Conservation (phyloP, 2,113 vertebrate genomes). For the Haemorhous mexicanus region DNA sequence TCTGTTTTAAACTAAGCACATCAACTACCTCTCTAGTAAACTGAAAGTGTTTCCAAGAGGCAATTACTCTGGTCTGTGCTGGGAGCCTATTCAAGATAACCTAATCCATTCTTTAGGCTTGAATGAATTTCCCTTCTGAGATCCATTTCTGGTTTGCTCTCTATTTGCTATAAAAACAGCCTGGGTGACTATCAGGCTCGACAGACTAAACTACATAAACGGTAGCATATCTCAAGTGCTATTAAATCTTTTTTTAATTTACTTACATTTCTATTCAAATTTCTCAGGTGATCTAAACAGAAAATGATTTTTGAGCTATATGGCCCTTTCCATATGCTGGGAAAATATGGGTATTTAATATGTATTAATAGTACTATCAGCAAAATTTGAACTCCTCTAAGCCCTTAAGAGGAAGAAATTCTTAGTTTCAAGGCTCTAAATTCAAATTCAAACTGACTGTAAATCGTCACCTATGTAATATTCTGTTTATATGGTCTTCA, state of each 20-base stretch:
- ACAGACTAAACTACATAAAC: neutral
- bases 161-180: neutral
- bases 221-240: neutral
- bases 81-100: neutral
- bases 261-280: neutral
- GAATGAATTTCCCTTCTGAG: neutral
- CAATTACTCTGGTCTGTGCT: neutral
- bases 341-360: neutral
- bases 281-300: neutral
- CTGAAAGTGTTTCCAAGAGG: neutral
- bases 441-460: neutral
- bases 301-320: neutral
- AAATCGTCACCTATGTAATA: neutral
- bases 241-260: neutral
- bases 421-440: neutral
- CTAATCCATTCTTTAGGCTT: neutral
- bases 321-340: neutral
- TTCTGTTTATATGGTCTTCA: neutral
- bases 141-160: neutral
- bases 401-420: neutral
- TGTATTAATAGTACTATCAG: neutral
- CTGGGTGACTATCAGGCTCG: neutral
- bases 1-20: neutral
- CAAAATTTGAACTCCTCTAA: neutral
- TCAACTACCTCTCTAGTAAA: neutral